Evolutionary conservation across 2,797 vertebrate genomes (phyloP).

Genomic region (Knipowitschia caucasica): DNA sequence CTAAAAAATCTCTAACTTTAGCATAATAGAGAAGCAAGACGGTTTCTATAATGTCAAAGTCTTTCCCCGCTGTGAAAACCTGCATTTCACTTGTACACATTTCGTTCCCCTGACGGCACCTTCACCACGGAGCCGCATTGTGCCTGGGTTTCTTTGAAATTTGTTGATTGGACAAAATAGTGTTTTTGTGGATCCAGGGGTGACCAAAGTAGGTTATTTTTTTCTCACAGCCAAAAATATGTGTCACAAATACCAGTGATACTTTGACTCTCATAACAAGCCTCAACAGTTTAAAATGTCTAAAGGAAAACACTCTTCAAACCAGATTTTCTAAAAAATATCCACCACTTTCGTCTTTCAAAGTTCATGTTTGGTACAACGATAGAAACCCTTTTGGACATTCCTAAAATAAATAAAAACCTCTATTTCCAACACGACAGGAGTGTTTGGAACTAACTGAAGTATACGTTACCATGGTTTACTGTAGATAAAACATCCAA

Average conservation of each 20-base stretch:
- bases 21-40: too few species aligned
- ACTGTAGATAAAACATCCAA: too few species aligned
- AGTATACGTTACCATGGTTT: too few species aligned
- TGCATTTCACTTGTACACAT: constrained; percentile 1
- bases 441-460: too few species aligned
- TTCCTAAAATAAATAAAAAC: too few species aligned
- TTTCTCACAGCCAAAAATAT: not conserved
- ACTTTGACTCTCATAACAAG: constrained; percentile 19
- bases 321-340: too few species aligned
- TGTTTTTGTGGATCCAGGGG: constrained; percentile 1
- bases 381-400: too few species aligned
- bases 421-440: too few species aligned
- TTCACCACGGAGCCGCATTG: not conserved
- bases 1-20: too few species aligned
- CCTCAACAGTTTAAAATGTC: too few species aligned
- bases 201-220: constrained; percentile 2
- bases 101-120: not conserved
- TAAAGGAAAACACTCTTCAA: not conserved
- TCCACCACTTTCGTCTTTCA: too few species aligned
- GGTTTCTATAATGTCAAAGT: not conserved
- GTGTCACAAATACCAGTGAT: constrained; percentile 24
- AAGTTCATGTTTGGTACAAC: too few species aligned
- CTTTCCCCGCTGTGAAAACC: not conserved
- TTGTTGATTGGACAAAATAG: not conserved
- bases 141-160: not conserved